phyloP scores from a whole-genome alignment of 2,888 invertebrate genomes.

The Microctonus hyperodae region DNA sequence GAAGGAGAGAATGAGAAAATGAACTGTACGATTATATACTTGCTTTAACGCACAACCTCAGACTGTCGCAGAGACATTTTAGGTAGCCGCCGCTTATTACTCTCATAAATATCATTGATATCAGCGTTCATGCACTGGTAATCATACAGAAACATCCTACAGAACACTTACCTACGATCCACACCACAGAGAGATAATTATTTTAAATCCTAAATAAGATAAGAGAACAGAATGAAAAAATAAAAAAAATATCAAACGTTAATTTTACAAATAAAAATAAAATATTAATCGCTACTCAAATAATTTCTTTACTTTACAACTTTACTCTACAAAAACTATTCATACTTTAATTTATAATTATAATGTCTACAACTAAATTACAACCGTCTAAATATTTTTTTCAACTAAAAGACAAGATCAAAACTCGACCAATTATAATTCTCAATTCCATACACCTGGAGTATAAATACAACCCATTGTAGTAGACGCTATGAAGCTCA shows the following conservation, averaged over 20 bases:
- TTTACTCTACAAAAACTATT: too few relatives aligned
- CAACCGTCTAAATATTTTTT: background rate
- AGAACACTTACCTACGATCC: conserved; percentile 3
- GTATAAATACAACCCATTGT: too few relatives aligned
- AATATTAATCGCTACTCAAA: too few relatives aligned
- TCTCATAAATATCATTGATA: conserved; percentile 40
- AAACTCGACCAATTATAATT: background rate
- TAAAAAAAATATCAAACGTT: background rate
- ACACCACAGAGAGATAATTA: background rate
- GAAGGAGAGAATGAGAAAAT: background rate
- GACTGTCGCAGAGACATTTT: conserved; percentile 26
- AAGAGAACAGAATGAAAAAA: conserved; percentile 10
- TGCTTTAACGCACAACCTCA: background rate
- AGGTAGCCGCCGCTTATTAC: conserved; percentile 32
- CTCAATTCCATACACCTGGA: background rate
- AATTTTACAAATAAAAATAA: too few relatives aligned
- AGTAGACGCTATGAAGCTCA: too few relatives aligned
- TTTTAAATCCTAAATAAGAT: background rate
- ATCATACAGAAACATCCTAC: conserved; percentile 25
- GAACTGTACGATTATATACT: conserved; percentile 6
- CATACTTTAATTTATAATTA: too few relatives aligned
- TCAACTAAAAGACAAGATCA: background rate
- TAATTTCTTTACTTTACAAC: too few relatives aligned
- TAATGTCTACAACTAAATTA: too few relatives aligned
- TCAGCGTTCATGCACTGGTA: conserved; percentile 27